These are phyloP conservation scores for Heliconius nattereri DNA, from an alignment of 1,140 invertebrate genomes.

Conservation along the genomic window DNA sequence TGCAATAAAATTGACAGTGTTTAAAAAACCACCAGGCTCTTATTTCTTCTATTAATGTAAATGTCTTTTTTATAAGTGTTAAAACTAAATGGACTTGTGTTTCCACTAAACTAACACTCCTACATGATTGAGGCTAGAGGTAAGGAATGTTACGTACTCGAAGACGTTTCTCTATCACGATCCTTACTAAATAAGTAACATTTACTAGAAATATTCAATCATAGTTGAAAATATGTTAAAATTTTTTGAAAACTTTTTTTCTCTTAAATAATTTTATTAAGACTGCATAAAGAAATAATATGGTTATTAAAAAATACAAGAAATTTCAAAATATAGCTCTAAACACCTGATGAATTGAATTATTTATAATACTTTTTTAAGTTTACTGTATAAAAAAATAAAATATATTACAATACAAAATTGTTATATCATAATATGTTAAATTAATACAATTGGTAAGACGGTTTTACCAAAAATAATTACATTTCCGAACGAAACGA, in stretches of 20 bases:
- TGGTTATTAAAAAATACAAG: no score
- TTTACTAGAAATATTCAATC: neutral
- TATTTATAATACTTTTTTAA: neutral
- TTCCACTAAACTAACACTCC: neutral
- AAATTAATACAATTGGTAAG: constrained; percentile 9
- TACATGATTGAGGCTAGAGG: neutral
- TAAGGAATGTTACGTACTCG: neutral
- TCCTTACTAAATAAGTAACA: neutral
- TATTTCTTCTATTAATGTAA: no score
- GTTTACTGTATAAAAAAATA: neutral
- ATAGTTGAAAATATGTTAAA: no score
- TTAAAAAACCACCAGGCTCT: no score
- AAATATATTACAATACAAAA: neutral
- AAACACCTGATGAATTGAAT: no score
- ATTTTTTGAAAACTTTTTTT: no score
- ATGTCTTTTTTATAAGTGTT: no score
- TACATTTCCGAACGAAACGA: constrained; percentile 3
- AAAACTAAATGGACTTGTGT: constrained; percentile 4
- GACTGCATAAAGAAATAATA: no score
- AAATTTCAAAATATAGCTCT: no score
- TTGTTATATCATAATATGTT: neutral
- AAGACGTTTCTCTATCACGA: neutral
- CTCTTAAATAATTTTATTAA: no score
- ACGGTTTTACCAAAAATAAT: constrained; percentile 13
- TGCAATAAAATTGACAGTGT: no score